These are phyloP conservation scores for Scaptomyza polygonia DNA, from an alignment of 2,888 invertebrate species.

Conservation along the genomic window DNA sequence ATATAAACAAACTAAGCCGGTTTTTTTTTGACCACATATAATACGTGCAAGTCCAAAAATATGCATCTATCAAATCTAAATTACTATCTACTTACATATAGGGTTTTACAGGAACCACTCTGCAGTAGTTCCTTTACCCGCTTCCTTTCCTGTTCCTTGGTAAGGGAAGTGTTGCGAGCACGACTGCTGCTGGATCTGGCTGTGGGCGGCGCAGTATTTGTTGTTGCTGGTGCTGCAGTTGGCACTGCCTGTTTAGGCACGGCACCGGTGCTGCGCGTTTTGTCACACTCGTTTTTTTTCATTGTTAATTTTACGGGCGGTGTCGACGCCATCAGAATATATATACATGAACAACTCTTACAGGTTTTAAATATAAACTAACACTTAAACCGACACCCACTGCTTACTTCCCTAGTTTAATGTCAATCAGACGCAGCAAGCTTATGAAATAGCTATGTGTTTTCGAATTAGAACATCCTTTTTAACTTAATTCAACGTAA, in stretches of 20 bases:
- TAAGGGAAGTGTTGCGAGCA: slow-evolving; percentile 37
- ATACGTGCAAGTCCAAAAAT: too few species aligned
- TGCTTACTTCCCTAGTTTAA: slow-evolving; percentile 8
- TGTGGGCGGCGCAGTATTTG: slow-evolving; percentile 30
- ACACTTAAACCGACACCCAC: slow-evolving; percentile 7
- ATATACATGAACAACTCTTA: slow-evolving; percentile 31
- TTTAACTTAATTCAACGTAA: slow-evolving; percentile 10
- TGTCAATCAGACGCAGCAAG: not conserved
- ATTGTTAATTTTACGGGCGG: slow-evolving; percentile 53
- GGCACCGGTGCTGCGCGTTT: slow-evolving; percentile 60
- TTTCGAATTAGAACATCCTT: not conserved
- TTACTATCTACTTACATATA: slow-evolving; percentile 78
- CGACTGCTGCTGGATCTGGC: slow-evolving; percentile 33
- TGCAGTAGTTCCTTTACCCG: slow-evolving; percentile 85
- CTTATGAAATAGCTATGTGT: not conserved
- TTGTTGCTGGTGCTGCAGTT: slow-evolving; percentile 40
- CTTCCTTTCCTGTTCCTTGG: slow-evolving; percentile 54
- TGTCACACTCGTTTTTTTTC: slow-evolving; percentile 55
- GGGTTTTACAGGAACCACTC: slow-evolving; percentile 86
- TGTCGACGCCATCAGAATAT: slow-evolving; percentile 50
- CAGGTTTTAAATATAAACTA: slow-evolving; percentile 31
- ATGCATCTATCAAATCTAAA: not conserved
- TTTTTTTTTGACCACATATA: not conserved
- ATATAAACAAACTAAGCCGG: slow-evolving; percentile 31
- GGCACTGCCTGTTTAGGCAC: slow-evolving; percentile 66